Percentiles rank a stretch among this genome's conserved stretches.
Evolutionary conservation across 1,140 invertebrate species (phyloP).

Genomic region (Bathynomus jamesi): DNA sequence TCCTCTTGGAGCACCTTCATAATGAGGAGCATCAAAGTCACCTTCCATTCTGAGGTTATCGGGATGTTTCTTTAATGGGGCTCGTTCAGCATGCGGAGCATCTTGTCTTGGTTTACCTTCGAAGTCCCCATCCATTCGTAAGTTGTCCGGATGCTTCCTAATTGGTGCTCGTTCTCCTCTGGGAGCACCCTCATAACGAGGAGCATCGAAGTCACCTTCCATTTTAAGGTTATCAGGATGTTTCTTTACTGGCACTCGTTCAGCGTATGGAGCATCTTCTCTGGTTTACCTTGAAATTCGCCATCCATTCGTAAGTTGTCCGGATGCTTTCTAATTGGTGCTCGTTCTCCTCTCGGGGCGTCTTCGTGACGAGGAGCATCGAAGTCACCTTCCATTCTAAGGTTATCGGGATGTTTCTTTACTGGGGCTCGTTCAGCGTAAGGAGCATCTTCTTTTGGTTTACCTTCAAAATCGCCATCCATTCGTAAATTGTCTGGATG

Average conservation of each 20-base stretch:
- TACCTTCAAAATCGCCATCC: constrained; percentile 38
- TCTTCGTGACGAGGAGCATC: constrained; percentile 10
- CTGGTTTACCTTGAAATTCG: constrained; percentile 39
- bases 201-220: constrained; percentile 39
- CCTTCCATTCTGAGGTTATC: constrained; percentile 53
- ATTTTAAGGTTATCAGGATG: constrained; percentile 38
- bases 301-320: constrained; percentile 39
- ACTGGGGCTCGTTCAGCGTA: constrained; percentile 26
- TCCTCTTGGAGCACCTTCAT: constrained; percentile 40
- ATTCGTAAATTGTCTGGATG: constrained; percentile 34
- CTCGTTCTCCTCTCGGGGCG: constrained; percentile 48
- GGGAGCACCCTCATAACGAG: constrained; percentile 40
- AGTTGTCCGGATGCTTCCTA: constrained; percentile 53
- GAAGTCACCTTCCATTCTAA: constrained; percentile 40
- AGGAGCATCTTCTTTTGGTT: constrained; percentile 6
- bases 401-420: constrained; percentile 22
- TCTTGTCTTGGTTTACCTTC: constrained; percentile 44
- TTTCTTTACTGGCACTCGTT: constrained; percentile 38
- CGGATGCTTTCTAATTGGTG: constrained; percentile 38
- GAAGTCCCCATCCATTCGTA: constrained; percentile 56
- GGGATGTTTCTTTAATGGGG: constrained; percentile 41
- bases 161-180: constrained; percentile 51
- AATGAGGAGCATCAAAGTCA: constrained; percentile 42
- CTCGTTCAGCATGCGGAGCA: constrained; percentile 20
- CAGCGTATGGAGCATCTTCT: background rate